Evolutionary conservation across 2,888 invertebrate species (phyloP).

Genomic region (Diplazon laetatorius): DNA sequence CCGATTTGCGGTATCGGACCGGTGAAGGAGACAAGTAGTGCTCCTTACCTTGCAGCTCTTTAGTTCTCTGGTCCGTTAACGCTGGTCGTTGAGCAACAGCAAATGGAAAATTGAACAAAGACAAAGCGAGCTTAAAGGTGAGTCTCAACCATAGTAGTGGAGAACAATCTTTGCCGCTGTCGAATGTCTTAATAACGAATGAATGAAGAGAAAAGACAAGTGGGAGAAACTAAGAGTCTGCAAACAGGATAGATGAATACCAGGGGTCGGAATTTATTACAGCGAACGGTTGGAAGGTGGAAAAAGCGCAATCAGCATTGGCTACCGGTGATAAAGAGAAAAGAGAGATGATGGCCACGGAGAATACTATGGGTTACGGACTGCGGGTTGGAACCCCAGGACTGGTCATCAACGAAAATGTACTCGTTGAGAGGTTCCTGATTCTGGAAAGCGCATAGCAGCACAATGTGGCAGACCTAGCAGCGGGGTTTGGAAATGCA

Average conservation of each 20-base stretch:
- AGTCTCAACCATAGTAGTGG: background rate
- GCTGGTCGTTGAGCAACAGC: too few relatives aligned
- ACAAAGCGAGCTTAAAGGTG: conserved; percentile 2
- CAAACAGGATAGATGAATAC: conserved; percentile 50
- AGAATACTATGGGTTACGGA: conserved; percentile 26
- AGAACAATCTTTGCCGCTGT: conserved; percentile 39
- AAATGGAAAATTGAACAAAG: conserved; percentile 12
- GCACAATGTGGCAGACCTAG: conserved; percentile 28
- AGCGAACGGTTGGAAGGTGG: conserved; percentile 22
- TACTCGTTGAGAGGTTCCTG: conserved; percentile 46
- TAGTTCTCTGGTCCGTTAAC: too few relatives aligned
- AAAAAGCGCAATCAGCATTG: conserved; percentile 58
- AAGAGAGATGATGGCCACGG: conserved; percentile 42
- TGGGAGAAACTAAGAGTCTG: conserved; percentile 36
- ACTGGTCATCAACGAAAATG: conserved; percentile 36
- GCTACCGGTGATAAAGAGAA: conserved; percentile 16
- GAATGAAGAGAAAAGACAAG: conserved; percentile 35
- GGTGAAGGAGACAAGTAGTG: too few relatives aligned
- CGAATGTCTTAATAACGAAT: conserved; percentile 36
- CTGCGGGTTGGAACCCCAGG: conserved; percentile 38
- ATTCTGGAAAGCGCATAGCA: conserved; percentile 20
- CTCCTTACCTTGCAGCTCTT: too few relatives aligned
- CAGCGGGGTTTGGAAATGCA: conserved; percentile 22
- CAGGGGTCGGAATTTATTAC: conserved; percentile 36
- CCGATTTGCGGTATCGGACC: too few relatives aligned